Evolutionary conservation across 2,113 vertebrate genomes (phyloP).

Genomic region (Circaetus gallicus): DNA sequence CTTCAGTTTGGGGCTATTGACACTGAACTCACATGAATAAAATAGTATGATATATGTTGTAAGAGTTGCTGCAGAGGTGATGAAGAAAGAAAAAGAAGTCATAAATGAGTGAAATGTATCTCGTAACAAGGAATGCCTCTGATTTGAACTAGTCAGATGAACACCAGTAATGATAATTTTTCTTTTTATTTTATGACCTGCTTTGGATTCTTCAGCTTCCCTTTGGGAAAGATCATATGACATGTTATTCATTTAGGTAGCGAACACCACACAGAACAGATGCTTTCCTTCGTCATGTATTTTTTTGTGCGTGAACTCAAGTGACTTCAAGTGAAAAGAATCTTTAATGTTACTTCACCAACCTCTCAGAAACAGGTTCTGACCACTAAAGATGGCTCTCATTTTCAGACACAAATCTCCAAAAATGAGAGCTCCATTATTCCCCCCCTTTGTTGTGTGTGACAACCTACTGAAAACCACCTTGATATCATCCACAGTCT

Average conservation of each 20-base stretch:
- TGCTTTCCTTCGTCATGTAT: not conserved
- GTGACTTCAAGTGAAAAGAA: not conserved
- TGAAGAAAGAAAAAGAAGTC: conserved; percentile 16
- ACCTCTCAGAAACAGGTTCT: not conserved
- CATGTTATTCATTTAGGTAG: not conserved
- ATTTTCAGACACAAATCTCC: not conserved
- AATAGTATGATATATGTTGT: conserved; percentile 2
- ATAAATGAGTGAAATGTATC: conserved; percentile 51
- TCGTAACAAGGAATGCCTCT: not conserved
- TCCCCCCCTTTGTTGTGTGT: not conserved
- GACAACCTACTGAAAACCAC: not conserved
- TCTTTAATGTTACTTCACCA: not conserved
- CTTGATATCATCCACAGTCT: not conserved
- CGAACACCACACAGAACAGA: not conserved
- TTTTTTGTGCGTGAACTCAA: not conserved
- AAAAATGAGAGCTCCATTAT: not conserved
- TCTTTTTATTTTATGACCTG: conserved; percentile 2
- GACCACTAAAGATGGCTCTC: not conserved
- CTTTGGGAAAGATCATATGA: conserved; percentile 6
- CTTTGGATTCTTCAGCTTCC: conserved; percentile 12
- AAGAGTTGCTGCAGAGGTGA: conserved; percentile 29
- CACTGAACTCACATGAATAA: conserved; percentile 55
- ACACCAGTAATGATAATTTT: not conserved
- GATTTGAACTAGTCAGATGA: not conserved
- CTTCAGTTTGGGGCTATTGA: conserved; percentile 63